phyloP scores from a whole-genome alignment of 2,797 vertebrate species.

The Peromyscus attwateri region DNA sequence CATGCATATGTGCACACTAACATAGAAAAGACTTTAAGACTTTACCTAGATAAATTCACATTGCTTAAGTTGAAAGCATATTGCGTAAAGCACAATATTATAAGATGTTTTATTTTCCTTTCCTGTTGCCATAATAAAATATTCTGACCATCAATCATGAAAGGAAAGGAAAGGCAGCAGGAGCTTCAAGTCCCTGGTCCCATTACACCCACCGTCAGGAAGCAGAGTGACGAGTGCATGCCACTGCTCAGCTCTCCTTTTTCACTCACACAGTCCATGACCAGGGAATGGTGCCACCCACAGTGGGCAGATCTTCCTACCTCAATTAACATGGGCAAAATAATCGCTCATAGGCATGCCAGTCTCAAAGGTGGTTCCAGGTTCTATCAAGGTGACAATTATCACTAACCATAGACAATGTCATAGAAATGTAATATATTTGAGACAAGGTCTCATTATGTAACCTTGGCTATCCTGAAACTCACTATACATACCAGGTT shows the following conservation, averaged over 20 bases:
- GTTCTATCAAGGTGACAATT: neutral
- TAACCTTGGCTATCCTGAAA: neutral
- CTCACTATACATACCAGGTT: neutral
- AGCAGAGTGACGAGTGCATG: neutral
- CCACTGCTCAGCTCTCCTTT: neutral
- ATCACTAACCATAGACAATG: neutral
- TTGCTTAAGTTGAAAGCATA: neutral
- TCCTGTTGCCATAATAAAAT: neutral
- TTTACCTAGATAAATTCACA: neutral
- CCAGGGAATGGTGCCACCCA: neutral
- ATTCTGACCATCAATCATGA: neutral
- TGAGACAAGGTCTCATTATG: neutral
- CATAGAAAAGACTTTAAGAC: neutral
- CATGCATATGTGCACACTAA: neutral
- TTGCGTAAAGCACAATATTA: neutral
- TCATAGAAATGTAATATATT: neutral
- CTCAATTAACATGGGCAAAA: neutral
- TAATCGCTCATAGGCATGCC: neutral
- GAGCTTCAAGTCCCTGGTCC: neutral
- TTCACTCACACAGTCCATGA: too few relatives aligned
- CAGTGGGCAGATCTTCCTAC: neutral
- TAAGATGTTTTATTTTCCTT: neutral
- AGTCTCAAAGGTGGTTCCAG: neutral
- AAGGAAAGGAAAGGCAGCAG: neutral
- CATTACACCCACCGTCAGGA: neutral